phyloP scores from a whole-genome alignment of 2,888 invertebrate species.

The Leucoptera coffeella region DNA sequence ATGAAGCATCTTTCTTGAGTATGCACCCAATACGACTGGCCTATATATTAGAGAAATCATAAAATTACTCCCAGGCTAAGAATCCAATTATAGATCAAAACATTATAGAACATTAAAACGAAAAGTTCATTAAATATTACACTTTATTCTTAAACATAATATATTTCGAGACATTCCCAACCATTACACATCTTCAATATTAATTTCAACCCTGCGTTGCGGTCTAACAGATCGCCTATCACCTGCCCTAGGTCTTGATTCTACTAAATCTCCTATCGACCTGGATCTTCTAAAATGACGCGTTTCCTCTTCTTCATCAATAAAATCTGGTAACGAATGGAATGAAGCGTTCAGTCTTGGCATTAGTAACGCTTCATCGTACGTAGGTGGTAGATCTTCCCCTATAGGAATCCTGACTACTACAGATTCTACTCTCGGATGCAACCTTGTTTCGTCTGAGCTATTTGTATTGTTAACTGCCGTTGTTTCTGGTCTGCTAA shows the following conservation, averaged over 20 bases:
- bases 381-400: conserved; percentile 58
- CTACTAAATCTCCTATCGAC: conserved; percentile 39
- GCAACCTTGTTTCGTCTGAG: conserved; percentile 8
- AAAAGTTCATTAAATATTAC: too few relatives aligned
- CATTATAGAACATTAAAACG: too few relatives aligned
- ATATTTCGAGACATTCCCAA: too few relatives aligned
- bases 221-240: conserved; percentile 33
- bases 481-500: conserved; percentile 27
- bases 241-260: conserved; percentile 19
- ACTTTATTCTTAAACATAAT: not conserved
- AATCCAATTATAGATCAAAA: too few relatives aligned
- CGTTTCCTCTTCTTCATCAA: conserved; percentile 26
- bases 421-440: conserved; percentile 20
- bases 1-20: too few relatives aligned
- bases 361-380: conserved; percentile 71
- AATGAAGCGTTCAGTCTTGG: conserved; percentile 60
- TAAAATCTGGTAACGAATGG: conserved; percentile 47
- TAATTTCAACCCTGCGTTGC: conserved; percentile 21
- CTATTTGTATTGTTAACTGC: conserved; percentile 29
- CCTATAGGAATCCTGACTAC: conserved; percentile 24
- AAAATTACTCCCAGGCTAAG: too few relatives aligned
- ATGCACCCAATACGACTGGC: too few relatives aligned
- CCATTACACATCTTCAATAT: conserved; percentile 12
- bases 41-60: too few relatives aligned
- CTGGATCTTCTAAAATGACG: conserved; percentile 18